Conservation (phyloP, 2,797 vertebrate genomes). For the Malacoraja senta region DNA sequence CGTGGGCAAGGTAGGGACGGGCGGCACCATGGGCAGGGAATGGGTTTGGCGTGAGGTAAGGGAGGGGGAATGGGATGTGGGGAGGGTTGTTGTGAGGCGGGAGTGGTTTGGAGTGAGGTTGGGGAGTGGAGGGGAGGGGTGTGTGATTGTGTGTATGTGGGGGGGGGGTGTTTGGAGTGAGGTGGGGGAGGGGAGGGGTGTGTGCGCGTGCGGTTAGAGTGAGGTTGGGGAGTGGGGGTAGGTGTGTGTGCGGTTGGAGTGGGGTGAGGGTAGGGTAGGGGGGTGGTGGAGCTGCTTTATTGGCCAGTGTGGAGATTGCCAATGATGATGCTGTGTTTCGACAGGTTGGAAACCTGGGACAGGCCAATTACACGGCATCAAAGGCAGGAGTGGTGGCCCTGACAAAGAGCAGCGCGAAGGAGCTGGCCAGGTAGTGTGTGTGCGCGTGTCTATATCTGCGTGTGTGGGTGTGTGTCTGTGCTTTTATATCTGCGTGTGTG, state of each 20-base stretch:
- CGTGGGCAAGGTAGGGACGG: conserved; percentile 64
- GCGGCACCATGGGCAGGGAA: too few species aligned
- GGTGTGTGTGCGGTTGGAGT: too few species aligned
- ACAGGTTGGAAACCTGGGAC: conserved; percentile 77
- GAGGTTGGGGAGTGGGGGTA: too few species aligned
- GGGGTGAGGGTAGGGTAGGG: background rate
- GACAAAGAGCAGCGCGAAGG: conserved; percentile 68
- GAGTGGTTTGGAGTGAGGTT: background rate
- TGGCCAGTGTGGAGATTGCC: background rate
- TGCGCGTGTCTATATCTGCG: too few species aligned
- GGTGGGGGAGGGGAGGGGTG: too few species aligned
- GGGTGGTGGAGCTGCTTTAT: background rate
- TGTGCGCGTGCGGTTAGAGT: too few species aligned
- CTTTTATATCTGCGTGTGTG: too few species aligned
- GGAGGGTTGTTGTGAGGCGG: too few species aligned
- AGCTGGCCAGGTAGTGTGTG: conserved; percentile 57
- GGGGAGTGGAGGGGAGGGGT: too few species aligned
- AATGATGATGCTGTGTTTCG: background rate
- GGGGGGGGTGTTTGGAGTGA: too few species aligned
- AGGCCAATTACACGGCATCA: conserved; percentile 72
- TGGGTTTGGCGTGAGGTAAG: background rate
- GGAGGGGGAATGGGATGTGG: too few species aligned
- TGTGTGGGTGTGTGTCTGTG: too few species aligned
- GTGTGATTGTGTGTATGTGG: background rate
- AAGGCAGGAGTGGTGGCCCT: conserved; percentile 79